phyloP scores from a whole-genome alignment of 30 jellyfish, hydroid and myxozoan species.

The Hydra vulgaris region DNA sequence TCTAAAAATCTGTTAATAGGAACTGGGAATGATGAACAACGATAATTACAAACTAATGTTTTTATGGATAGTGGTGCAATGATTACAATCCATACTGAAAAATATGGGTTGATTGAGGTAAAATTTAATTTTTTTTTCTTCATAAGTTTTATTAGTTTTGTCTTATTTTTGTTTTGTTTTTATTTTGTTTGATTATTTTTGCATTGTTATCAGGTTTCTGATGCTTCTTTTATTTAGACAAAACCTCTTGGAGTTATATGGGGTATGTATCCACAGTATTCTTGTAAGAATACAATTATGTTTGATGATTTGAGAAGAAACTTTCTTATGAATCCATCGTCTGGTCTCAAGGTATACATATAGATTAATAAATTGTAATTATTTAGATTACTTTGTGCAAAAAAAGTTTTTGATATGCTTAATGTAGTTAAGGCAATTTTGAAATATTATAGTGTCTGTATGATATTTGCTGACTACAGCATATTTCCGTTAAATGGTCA shows the following conservation, averaged over 20 bases:
- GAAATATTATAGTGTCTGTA: too few species aligned
- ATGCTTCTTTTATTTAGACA: constrained; percentile 41
- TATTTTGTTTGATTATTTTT: background rate
- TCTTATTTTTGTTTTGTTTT: background rate
- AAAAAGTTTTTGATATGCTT: too few species aligned
- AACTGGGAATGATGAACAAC: constrained; percentile 63
- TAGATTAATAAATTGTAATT: too few species aligned
- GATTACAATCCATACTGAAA: constrained; percentile 81
- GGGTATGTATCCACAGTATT: constrained; percentile 90
- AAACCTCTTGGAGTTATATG: constrained; percentile 95
- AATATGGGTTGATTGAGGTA: constrained; percentile 89
- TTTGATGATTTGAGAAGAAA: constrained; percentile 85
- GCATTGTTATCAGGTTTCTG: background rate
- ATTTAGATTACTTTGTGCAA: too few species aligned
- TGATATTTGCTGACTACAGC: too few species aligned
- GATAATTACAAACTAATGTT: constrained; percentile 65
- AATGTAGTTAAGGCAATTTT: too few species aligned
- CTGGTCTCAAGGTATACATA: constrained; percentile 64
- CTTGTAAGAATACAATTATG: constrained; percentile 50
- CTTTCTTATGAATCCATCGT: constrained; percentile 83
- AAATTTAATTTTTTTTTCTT: background rate
- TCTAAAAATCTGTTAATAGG: too few species aligned
- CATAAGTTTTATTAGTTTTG: background rate
- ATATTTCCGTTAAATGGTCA: too few species aligned
- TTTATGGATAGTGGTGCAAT: constrained; percentile 87